Base-by-base conservation (phyloP, 2,888 invertebrate species). In the Hoplodrina ambigua region DNA sequence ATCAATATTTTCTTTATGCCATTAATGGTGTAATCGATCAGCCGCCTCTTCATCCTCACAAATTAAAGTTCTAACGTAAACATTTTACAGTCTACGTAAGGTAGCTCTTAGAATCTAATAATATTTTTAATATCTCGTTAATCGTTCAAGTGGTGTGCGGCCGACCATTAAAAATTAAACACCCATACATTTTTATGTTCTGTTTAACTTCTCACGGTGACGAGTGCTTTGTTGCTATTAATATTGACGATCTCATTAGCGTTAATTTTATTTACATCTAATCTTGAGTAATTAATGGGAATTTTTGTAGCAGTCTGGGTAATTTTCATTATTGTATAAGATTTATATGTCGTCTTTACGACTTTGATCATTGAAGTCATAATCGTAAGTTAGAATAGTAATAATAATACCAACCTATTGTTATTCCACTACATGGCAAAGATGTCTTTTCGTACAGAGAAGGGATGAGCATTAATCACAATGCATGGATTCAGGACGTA, bases 131-230 rank as follows among this genome's bases (percentile, higher is more conserved):
- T 80, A 81, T 72, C 59, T 75, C 63, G 66, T 72, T 78, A 81
- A 82, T 69, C 72, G 74, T 57, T 75, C 70, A 64, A 80, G 73
- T 83, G 80, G 57, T 61, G 57, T 69, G 70, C 20, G 58, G 54
- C 49, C 46, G 66, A 54, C 82, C 72, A 75, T 86, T 84, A 86
- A 87, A 86, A 83, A 81, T 79, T 86, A 87, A 87, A 86, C 78
- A 75, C 80, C 75, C 69, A 72, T 72, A 81, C 63, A 75, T 80
- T 85, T 88, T 88, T 87, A 89, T 87, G 77, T 85, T 78, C 80
- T 85, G 84, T 86, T 86, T 85, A 87, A 85, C 81, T 88, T 88
- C 88, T 85, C 86, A 88, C 84, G 86, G 72, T 83, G 79, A 81
- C 83, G 78, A 89, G 78, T 86, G 81, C 63, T 86, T 85, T 73